A percentile compares a stretch with the other conserved stretches of the same genome.
Evolutionary conservation across 2,113 vertebrate species (phyloP).

Genomic region (Oreotrochilus melanogaster): DNA sequence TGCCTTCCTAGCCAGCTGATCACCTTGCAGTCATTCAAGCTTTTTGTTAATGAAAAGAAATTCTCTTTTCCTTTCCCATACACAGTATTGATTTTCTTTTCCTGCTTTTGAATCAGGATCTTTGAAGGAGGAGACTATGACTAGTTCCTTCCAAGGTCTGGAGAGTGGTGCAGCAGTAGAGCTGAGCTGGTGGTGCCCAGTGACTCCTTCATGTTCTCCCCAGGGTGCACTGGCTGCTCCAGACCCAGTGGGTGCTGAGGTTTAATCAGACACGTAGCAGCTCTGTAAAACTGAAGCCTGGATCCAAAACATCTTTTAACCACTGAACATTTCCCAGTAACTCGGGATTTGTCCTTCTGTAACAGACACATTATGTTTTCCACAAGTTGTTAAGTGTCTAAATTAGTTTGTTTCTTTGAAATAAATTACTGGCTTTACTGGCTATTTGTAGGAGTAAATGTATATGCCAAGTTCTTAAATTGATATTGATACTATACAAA

Average conservation of each 20-base stretch:
- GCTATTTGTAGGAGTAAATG: not conserved
- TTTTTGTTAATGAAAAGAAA: not conserved
- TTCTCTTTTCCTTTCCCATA: not conserved
- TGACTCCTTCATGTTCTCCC: not conserved
- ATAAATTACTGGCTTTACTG: not conserved
- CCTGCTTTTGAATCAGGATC: too few relatives aligned
- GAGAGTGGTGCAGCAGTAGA: not conserved
- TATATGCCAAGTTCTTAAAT: not conserved
- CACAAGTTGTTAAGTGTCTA: not conserved
- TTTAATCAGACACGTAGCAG: accelerated
- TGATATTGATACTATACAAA: not conserved
- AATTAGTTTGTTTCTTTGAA: not conserved
- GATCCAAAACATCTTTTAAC: not conserved
- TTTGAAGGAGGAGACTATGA: not conserved
- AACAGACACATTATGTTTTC: not conserved
- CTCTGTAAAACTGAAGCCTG: not conserved
- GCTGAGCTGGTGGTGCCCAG: not conserved
- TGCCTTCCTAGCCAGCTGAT: not conserved
- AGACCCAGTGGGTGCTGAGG: not conserved
- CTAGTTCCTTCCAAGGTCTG: accelerated
- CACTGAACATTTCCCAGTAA: not conserved
- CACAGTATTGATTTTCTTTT: not conserved
- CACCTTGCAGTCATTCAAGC: not conserved
- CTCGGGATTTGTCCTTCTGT: not conserved
- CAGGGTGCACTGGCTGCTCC: not conserved